Evolutionary conservation across 2,113 vertebrate species (phyloP).

Genomic region (Apus apus): DNA sequence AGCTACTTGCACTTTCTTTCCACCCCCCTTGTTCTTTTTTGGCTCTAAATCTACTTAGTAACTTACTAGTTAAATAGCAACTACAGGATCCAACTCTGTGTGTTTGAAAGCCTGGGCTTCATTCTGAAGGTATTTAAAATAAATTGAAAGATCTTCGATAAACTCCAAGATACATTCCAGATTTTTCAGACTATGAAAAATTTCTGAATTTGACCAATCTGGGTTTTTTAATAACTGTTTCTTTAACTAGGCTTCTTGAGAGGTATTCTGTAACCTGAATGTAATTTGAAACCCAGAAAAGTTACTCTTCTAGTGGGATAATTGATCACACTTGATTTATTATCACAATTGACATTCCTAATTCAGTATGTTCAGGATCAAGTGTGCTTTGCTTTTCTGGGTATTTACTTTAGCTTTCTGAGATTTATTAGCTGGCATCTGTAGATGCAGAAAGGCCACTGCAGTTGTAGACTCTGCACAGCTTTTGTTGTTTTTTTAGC

Average conservation of each 20-base stretch:
- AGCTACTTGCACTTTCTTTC: neutral
- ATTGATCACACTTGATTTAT: neutral
- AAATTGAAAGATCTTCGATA: neutral
- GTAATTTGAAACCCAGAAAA: neutral
- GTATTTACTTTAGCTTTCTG: neutral
- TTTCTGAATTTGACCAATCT: neutral
- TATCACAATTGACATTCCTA: constrained; percentile 18
- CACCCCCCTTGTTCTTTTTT: neutral
- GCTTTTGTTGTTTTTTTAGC: neutral
- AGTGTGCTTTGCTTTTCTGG: neutral
- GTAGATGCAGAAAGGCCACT: neutral
- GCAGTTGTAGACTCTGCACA: constrained; percentile 3
- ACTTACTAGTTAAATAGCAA: neutral
- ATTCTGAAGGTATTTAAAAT: neutral
- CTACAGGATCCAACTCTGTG: neutral
- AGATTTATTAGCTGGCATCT: neutral
- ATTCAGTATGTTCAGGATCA: neutral
- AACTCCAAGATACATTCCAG: neutral
- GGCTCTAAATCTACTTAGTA: neutral
- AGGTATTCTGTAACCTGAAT: neutral
- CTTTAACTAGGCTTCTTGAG: neutral
- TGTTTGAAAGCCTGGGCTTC: neutral
- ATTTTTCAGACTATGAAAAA: neutral
- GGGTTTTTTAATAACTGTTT: neutral
- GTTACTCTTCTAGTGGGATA: neutral